Evolutionary conservation across 1,140 invertebrate genomes (phyloP).

Genomic region (Pentalonia nigronervosa): DNA sequence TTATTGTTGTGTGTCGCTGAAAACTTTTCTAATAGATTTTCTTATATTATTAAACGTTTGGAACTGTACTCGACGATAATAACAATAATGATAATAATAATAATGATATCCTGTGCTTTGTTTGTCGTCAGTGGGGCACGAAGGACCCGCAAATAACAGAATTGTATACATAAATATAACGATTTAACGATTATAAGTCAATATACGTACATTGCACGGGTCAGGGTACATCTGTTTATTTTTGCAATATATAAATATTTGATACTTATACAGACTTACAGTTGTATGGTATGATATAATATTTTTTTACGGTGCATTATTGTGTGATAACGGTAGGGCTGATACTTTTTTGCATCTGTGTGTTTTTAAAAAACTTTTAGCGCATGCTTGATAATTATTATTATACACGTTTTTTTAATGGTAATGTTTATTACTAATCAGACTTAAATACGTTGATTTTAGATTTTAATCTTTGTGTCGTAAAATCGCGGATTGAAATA

Average conservation of each 20-base stretch:
- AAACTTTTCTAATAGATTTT: conserved; percentile 16
- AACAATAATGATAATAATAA: background rate
- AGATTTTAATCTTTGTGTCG: background rate
- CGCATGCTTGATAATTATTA: too few relatives aligned
- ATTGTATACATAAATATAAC: background rate
- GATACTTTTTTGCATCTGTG: background rate
- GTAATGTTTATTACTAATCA: background rate
- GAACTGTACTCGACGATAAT: background rate
- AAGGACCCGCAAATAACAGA: background rate
- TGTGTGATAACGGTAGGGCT: background rate
- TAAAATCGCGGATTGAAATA: background rate
- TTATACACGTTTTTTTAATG: too few relatives aligned
- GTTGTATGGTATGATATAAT: too few relatives aligned
- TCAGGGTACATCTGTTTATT: too few relatives aligned
- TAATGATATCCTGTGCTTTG: background rate
- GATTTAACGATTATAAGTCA: background rate
- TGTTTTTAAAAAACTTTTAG: background rate
- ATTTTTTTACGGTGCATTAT: too few relatives aligned
- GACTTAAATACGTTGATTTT: background rate
- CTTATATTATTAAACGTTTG: background rate
- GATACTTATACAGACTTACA: too few relatives aligned
- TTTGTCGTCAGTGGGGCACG: background rate
- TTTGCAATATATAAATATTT: too few relatives aligned
- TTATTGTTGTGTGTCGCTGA: background rate
- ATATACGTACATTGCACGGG: background rate